Conservation (phyloP, 2,797 vertebrate species). For the Amazona ochrocephala region DNA sequence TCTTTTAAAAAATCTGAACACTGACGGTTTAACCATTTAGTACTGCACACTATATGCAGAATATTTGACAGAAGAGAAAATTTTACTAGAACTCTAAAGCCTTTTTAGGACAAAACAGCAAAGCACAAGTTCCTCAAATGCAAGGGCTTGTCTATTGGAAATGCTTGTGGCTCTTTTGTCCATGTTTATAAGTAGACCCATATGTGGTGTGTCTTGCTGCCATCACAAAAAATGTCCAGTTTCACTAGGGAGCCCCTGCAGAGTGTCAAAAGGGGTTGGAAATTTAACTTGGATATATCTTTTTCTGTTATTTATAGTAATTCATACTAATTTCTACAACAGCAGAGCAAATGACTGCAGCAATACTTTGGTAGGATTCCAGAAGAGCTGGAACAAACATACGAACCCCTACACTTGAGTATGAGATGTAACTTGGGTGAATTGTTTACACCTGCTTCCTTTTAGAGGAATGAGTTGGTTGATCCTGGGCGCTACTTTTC, state of each 20-base stretch:
- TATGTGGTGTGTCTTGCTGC: background rate
- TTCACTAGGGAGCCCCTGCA: constrained; percentile 37
- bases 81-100: background rate
- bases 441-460: background rate
- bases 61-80: background rate
- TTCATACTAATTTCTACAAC: background rate
- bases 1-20: background rate
- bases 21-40: background rate
- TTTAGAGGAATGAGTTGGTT: background rate
- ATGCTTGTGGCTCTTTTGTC: background rate
- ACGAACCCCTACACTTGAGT: background rate
- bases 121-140: constrained; percentile 36
- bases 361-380: background rate
- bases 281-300: background rate
- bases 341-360: background rate
- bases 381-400: background rate
- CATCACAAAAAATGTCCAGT: background rate
- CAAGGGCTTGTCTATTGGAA: constrained; percentile 24
- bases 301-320: background rate
- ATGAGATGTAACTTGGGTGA: background rate
- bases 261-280: constrained; percentile 6
- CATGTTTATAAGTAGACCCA: constrained; percentile 33
- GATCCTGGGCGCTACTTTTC: background rate
- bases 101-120: constrained; percentile 17
- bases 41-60: background rate